These are phyloP conservation scores for Urocynchramus pylzowi DNA, from an alignment of 2,113 vertebrate genomes.

Conservation along the genomic window DNA sequence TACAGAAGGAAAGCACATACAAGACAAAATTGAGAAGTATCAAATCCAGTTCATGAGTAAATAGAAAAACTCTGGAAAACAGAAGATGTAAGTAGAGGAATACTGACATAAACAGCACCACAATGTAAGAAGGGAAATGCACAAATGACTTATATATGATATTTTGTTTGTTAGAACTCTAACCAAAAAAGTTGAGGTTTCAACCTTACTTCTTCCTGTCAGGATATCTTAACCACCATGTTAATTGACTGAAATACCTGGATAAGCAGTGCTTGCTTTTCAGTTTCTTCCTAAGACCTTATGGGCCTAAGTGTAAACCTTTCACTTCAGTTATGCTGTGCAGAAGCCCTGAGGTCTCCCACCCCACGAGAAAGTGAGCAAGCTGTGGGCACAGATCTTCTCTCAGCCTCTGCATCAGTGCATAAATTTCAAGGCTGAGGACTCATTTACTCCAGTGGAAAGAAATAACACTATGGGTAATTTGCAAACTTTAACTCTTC, in stretches of 20 bases:
- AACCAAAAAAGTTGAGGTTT: neutral
- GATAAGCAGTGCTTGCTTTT: neutral
- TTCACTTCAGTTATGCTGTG: neutral
- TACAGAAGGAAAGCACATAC: neutral
- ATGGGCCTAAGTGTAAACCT: neutral
- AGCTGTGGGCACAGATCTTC: neutral
- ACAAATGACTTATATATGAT: too few species aligned
- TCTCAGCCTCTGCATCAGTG: neutral
- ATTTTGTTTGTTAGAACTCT: neutral
- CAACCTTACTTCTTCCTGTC: neutral
- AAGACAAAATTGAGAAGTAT: neutral
- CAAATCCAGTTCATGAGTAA: neutral
- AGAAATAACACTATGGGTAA: neutral
- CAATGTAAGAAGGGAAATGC: neutral
- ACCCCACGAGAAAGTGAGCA: rapidly evolving
- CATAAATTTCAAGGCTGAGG: neutral
- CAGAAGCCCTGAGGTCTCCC: neutral
- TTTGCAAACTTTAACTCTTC: neutral
- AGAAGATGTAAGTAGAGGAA: neutral
- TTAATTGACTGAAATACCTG: neutral
- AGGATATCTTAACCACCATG: neutral
- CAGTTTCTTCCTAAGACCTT: neutral
- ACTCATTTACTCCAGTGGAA: neutral
- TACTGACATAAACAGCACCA: neutral
- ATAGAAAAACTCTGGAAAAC: neutral